Percentiles rank a stretch among this genome's conserved stretches.
These are phyloP conservation scores for Ceyx erithaca DNA, from an alignment of 2,797 vertebrate genomes.

Conservation along the genomic window DNA sequence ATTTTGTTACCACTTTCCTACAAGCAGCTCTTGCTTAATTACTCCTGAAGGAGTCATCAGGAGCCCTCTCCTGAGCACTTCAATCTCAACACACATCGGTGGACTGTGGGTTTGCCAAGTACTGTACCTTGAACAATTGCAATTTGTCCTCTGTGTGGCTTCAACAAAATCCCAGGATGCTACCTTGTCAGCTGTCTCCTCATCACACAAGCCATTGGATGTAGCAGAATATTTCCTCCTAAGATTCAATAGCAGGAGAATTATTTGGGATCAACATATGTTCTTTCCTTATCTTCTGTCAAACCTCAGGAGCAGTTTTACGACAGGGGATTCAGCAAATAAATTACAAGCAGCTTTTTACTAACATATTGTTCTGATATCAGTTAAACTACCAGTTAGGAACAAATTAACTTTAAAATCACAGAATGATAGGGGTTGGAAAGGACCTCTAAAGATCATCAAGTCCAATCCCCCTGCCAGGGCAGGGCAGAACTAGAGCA, in stretches of 20 bases:
- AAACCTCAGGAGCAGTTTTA: conserved; percentile 11
- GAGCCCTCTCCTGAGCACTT: conserved; percentile 23
- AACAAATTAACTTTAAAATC: neutral
- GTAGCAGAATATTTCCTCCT: conserved; percentile 93
- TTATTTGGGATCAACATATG: conserved; percentile 49
- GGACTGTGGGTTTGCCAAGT: neutral
- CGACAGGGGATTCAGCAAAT: neutral
- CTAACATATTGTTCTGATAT: neutral
- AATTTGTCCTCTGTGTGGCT: conserved; percentile 90
- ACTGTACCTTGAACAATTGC: conserved; percentile 92
- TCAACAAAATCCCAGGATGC: conserved; percentile 96
- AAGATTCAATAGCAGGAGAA: conserved; percentile 48
- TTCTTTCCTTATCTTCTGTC: conserved; percentile 22
- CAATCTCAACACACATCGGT: neutral
- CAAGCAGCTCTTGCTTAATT: conserved; percentile 20
- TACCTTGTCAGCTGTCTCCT: conserved; percentile 86
- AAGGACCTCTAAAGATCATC: no score
- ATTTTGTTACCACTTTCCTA: conserved; percentile 5
- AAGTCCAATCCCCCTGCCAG: no score
- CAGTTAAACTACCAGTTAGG: neutral
- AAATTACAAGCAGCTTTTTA: neutral
- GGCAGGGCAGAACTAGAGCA: no score
- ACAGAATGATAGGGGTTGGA: no score
- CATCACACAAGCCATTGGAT: conserved; percentile 89
- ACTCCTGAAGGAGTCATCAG: conserved; percentile 6